Evolutionary conservation across 30 jellyfish, hydroid and myxozoan species (phyloP), one percentile per base, ranked within the genome.

Genomic region (Hydractinia echinata): DNA sequence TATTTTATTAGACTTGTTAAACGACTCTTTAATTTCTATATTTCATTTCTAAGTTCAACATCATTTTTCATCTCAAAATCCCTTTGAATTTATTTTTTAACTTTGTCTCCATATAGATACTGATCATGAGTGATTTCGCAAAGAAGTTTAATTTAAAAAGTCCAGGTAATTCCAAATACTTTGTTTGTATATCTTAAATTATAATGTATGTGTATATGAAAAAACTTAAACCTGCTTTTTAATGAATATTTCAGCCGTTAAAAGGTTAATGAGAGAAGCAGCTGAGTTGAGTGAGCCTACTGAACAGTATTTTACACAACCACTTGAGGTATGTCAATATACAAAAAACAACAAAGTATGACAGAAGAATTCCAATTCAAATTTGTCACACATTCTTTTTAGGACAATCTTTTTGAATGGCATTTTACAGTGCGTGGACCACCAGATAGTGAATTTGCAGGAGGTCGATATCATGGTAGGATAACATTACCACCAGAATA

Each of bases 361-460:
- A 18, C 13, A 68, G 14, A n/a, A n/a, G 3, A 58, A 58, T 3
- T 20, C 50, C 51, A 11, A 11, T n/a, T 11, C 2, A 15, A n/a
- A 44, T 19, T 6, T 76, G 39, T 60, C 86, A 51, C 54, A 72
- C 67, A 8, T 10, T 70, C n/a, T 39, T 5, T 67, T 14, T 67
- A 93, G 99, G 99, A 93, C 61, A 89, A 95, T 55, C 71, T 95
- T 4, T 95, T 88, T 86, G 97, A 88, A 81, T 95, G 99, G 99
- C 99, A 95, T 68, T 95, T 95, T 64, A 95, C 99, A 15, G 95
- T 95, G 4, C 79, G 98, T 20, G 99, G 99, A n/a, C 94, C 99
- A 4, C 86, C 95, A 13, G 97, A 95, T 69, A 79, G 98, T 4
- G 97, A 90, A 56, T 95, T 95, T 66, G 96, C 88, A n/a, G 95